A percentile compares a stretch with the other conserved stretches of the same genome.
Evolutionary conservation across 2,113 vertebrate genomes (phyloP).

Genomic region (Aramus guarauna): DNA sequence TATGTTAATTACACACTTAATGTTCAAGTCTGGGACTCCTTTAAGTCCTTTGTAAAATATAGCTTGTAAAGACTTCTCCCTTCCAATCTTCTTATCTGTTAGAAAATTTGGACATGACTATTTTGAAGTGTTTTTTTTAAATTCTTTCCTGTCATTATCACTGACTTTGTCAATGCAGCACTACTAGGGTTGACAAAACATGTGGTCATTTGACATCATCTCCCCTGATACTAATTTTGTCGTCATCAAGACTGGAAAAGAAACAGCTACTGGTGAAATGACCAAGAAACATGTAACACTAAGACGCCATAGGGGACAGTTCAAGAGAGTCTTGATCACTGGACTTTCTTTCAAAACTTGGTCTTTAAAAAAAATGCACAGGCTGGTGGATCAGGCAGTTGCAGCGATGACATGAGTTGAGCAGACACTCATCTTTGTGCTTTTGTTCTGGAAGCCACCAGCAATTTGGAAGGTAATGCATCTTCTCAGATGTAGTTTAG

Average conservation of each 20-base stretch:
- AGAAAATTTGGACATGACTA: background rate
- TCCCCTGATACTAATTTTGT: background rate
- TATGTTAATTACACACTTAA: background rate
- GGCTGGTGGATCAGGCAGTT: background rate
- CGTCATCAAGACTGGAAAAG: background rate
- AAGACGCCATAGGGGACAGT: background rate
- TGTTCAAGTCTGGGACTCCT: background rate
- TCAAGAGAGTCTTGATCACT: background rate
- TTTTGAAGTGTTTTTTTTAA: background rate
- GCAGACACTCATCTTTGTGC: background rate
- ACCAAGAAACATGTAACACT: background rate
- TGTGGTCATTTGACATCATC: background rate
- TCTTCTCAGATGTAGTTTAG: background rate
- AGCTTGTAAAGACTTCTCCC: background rate
- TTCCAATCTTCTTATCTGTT: background rate
- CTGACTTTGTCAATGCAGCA: background rate
- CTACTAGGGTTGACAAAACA: background rate
- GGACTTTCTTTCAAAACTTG: background rate
- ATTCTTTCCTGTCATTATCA: background rate
- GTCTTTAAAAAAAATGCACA: background rate
- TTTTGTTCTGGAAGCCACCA: background rate
- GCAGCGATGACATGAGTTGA: background rate
- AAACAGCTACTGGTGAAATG: background rate
- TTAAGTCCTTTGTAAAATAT: background rate
- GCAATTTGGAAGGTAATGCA: background rate